These are phyloP conservation scores for Apamea crenata DNA, from an alignment of 2,888 invertebrate genomes.

Conservation along the genomic window DNA sequence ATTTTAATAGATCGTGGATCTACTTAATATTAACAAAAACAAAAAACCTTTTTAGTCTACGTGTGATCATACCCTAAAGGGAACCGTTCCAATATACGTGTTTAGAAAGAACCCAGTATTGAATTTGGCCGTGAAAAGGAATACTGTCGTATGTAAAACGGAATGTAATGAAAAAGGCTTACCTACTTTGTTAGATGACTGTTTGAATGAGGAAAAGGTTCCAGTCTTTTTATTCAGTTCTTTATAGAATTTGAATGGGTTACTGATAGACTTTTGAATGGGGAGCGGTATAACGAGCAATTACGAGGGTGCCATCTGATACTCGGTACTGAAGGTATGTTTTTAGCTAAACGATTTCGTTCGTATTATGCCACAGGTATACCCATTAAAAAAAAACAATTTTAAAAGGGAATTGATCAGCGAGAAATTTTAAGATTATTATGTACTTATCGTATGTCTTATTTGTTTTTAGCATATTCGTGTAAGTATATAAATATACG, in stretches of 20 bases:
- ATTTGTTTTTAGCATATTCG: too few relatives aligned
- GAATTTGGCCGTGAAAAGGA: constrained; percentile 62
- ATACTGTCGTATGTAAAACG: constrained; percentile 63
- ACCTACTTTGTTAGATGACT: constrained; percentile 52
- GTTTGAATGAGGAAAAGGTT: constrained; percentile 60
- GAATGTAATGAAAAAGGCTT: constrained; percentile 65
- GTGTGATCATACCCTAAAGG: constrained; percentile 21
- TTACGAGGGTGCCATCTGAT: constrained; percentile 55
- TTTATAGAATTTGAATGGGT: constrained; percentile 54
- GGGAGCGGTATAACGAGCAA: constrained; percentile 51
- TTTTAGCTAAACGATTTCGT: constrained; percentile 3
- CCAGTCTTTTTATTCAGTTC: constrained; percentile 46
- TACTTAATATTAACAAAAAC: not conserved
- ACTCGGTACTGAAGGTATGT: not conserved
- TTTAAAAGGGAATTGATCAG: not conserved
- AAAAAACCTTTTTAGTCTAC: constrained; percentile 13
- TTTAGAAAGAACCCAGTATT: constrained; percentile 56
- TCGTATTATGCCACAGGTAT: not conserved
- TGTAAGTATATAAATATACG: too few relatives aligned
- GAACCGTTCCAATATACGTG: constrained; percentile 39
- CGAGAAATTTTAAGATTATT: not conserved
- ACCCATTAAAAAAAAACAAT: not conserved
- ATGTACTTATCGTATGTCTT: too few relatives aligned
- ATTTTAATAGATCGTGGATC: constrained; percentile 1
- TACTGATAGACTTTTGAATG: constrained; percentile 54